These are phyloP conservation scores for Mesocricetus auratus DNA, from an alignment of 2,113 vertebrate genomes.

Conservation along the genomic window DNA sequence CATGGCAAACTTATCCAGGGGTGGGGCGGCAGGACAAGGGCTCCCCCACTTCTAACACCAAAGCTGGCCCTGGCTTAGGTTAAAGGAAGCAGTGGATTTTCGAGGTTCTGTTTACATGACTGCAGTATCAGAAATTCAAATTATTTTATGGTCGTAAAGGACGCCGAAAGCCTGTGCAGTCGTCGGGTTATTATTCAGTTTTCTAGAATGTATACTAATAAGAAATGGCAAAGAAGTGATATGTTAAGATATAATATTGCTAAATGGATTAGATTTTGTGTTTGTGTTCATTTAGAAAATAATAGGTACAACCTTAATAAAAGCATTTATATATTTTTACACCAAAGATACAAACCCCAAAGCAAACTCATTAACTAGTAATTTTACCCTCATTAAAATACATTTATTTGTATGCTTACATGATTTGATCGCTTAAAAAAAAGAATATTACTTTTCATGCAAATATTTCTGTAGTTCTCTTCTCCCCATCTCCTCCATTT, in stretches of 20 bases:
- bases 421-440: slow-evolving; percentile 88
- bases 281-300: slow-evolving; percentile 90
- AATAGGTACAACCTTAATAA: slow-evolving; percentile 91
- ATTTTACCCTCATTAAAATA: slow-evolving; percentile 93
- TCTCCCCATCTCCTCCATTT: slow-evolving; percentile 83
- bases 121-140: slow-evolving; percentile 69
- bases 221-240: slow-evolving; percentile 84
- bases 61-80: slow-evolving; percentile 49
- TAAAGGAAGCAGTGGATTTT: slow-evolving; percentile 67
- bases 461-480: slow-evolving; percentile 87
- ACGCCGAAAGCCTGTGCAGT: slow-evolving; percentile 68
- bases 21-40: neutral
- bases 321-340: slow-evolving; percentile 90
- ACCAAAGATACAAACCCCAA: slow-evolving; percentile 90
- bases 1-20: neutral
- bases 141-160: slow-evolving; percentile 82
- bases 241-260: slow-evolving; percentile 86
- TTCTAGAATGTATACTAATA: slow-evolving; percentile 84
- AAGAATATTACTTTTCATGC: slow-evolving; percentile 88
- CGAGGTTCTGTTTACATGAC: slow-evolving; percentile 78
- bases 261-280: slow-evolving; percentile 88
- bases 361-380: slow-evolving; percentile 93
- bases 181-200: slow-evolving; percentile 82
- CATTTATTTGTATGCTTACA: slow-evolving; percentile 92
- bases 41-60: neutral